Conservation (phyloP, 2,888 invertebrate species). For the Eristalis intricaria region DNA sequence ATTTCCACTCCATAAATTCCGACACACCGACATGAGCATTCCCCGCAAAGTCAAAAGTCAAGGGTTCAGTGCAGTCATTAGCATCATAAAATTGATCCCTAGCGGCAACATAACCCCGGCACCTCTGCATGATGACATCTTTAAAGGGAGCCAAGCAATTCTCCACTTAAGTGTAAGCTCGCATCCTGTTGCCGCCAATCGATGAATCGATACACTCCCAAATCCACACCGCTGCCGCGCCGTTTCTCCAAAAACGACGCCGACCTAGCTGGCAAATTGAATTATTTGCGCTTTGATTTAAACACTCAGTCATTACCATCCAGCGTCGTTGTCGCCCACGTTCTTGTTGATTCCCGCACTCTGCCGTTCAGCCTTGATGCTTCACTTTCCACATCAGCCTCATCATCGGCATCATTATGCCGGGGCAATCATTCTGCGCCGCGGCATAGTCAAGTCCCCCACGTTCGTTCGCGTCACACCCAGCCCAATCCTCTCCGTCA, state of each 20-base stretch:
- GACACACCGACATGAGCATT: too few relatives aligned
- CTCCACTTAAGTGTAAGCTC: background rate
- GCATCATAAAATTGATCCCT: background rate
- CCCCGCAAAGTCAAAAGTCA: too few relatives aligned
- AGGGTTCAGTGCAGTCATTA: background rate
- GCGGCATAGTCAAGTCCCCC: slow-evolving; percentile 43
- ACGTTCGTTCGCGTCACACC: background rate
- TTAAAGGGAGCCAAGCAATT: background rate
- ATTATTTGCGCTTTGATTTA: slow-evolving; percentile 68
- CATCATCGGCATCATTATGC: slow-evolving; percentile 62
- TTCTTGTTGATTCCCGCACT: slow-evolving; percentile 20
- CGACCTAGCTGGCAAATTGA: slow-evolving; percentile 53
- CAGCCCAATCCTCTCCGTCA: slow-evolving; percentile 9
- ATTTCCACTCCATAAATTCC: too few relatives aligned
- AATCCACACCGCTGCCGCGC: slow-evolving; percentile 33
- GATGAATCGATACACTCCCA: slow-evolving; percentile 50
- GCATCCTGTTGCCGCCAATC: slow-evolving; percentile 29
- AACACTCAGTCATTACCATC: slow-evolving; percentile 63
- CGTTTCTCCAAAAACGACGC: slow-evolving; percentile 35
- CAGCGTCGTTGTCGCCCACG: background rate
- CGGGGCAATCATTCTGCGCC: slow-evolving; percentile 58
- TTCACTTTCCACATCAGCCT: slow-evolving; percentile 56
- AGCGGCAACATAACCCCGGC: background rate
- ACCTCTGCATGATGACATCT: background rate
- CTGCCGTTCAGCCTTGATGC: slow-evolving; percentile 42